Percentiles rank a stretch among this genome's conserved stretches.
phyloP scores from a whole-genome alignment of 2,113 vertebrate genomes.

The Aldabrachelys gigantea region DNA sequence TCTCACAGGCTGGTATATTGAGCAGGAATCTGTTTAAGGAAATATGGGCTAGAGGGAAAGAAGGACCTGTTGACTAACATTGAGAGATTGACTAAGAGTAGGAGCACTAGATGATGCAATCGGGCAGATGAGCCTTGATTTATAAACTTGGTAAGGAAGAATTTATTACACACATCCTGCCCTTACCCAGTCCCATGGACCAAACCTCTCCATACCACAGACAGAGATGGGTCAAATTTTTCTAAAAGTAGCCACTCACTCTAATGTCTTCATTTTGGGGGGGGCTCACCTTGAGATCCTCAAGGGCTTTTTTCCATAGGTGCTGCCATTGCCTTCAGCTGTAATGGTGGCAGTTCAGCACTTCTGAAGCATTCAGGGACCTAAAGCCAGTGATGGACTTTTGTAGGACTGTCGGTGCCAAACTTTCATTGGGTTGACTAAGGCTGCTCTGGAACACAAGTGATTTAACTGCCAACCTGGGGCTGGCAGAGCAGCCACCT shows the following conservation, averaged over 20 bases:
- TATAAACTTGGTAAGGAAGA: accelerated
- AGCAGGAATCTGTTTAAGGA: accelerated
- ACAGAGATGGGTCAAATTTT: not conserved
- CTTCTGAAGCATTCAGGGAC: not conserved
- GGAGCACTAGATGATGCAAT: accelerated
- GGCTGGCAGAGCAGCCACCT: accelerated
- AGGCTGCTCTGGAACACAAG: not conserved
- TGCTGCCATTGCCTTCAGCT: accelerated
- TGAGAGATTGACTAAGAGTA: accelerated
- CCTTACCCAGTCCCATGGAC: accelerated
- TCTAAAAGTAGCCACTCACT: not conserved
- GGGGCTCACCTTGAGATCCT: accelerated
- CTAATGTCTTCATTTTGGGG: not conserved
- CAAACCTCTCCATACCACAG: accelerated
- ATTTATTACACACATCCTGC: accelerated
- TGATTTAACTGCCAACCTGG: not conserved
- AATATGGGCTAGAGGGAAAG: accelerated
- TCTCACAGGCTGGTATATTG: not conserved
- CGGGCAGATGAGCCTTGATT: accelerated
- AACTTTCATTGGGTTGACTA: not conserved
- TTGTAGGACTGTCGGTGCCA: too few species aligned
- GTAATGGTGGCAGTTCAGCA: not conserved
- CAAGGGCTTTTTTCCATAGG: accelerated
- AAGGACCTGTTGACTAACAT: accelerated
- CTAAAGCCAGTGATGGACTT: too few species aligned